Evolutionary conservation across 2,797 vertebrate species (phyloP).

Genomic region (Champsocephalus esox): DNA sequence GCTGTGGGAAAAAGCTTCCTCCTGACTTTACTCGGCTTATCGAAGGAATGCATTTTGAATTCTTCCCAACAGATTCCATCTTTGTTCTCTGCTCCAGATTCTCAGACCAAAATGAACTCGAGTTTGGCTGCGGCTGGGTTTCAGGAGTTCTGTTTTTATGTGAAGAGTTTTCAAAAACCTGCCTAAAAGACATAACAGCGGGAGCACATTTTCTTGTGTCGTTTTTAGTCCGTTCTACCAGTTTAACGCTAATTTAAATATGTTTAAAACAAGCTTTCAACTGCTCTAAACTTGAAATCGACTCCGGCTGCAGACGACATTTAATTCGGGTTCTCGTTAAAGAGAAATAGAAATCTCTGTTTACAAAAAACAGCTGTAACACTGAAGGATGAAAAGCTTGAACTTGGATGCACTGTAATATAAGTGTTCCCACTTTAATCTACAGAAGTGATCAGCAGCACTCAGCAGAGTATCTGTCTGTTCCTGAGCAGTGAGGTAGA

Average conservation of each 20-base stretch:
- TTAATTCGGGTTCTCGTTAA: constrained; percentile 1
- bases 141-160: constrained; percentile 1
- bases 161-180: constrained; percentile 6
- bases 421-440: constrained; percentile 14
- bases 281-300: background rate
- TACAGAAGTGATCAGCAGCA: constrained; percentile 11
- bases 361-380: constrained; percentile 50
- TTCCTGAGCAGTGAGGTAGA: background rate
- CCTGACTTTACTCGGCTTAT: constrained; percentile 50
- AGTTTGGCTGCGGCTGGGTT: constrained; percentile 6
- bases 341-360: constrained; percentile 23
- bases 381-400: constrained; percentile 15
- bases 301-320: background rate
- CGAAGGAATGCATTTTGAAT: constrained; percentile 73
- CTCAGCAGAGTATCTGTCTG: background rate
- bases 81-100: constrained; percentile 58
- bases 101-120: background rate
- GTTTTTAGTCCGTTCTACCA: background rate
- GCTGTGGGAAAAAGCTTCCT: constrained; percentile 16
- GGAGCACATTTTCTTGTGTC: background rate
- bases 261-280: background rate
- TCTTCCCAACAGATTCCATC: constrained; percentile 71
- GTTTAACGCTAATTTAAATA: background rate
- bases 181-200: background rate
- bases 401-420: constrained; percentile 13